These are phyloP conservation scores for Bembecia ichneumoniformis DNA, from an alignment of 2,888 invertebrate genomes.

Conservation along the genomic window DNA sequence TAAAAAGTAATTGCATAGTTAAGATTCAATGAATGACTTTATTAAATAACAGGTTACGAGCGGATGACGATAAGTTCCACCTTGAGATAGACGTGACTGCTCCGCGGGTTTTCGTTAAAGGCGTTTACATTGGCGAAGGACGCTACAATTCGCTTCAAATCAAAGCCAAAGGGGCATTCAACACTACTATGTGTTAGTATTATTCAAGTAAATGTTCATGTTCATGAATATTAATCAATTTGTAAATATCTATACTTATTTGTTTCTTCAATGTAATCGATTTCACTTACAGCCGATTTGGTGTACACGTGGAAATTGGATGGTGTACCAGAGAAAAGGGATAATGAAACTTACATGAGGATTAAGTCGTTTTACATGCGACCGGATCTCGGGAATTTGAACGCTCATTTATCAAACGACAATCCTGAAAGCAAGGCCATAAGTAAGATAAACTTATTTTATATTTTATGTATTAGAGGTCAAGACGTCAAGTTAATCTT, in stretches of 20 bases:
- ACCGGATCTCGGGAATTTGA: conserved; percentile 76
- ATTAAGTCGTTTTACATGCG: conserved; percentile 74
- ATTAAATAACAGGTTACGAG: conserved; percentile 41
- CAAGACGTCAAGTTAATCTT: too few species aligned
- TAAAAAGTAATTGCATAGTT: neutral
- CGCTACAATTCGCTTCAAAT: conserved; percentile 73
- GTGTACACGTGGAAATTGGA: conserved; percentile 70
- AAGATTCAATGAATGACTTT: neutral
- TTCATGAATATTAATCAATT: neutral
- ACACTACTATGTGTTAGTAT: conserved; percentile 73
- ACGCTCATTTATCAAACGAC: conserved; percentile 73
- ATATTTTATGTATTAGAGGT: too few species aligned
- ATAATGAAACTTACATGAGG: conserved; percentile 68
- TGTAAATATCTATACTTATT: neutral
- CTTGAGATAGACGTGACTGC: conserved; percentile 72
- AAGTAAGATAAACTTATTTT: conserved; percentile 64
- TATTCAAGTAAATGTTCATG: neutral
- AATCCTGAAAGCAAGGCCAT: conserved; percentile 65
- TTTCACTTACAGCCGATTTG: conserved; percentile 60
- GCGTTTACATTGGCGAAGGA: conserved; percentile 75
- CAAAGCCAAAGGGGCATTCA: conserved; percentile 73
- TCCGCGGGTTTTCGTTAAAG: conserved; percentile 68
- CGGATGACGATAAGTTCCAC: conserved; percentile 71
- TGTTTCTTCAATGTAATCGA: neutral
- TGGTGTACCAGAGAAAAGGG: conserved; percentile 69